Conservation (phyloP, 1,140 invertebrate species). For the Diorhabda carinulata region DNA sequence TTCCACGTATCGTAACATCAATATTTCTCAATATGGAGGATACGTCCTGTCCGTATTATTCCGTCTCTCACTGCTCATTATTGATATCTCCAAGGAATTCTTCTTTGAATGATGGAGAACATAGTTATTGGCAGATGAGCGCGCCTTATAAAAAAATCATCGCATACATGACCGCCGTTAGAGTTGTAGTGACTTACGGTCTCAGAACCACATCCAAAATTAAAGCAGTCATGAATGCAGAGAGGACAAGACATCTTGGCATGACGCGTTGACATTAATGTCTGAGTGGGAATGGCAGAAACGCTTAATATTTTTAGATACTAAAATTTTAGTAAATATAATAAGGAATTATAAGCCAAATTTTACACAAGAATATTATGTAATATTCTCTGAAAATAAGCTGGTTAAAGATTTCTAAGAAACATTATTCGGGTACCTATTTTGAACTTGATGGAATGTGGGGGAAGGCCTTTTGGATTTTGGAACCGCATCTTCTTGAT, state of each 20-base stretch:
- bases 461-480: no score
- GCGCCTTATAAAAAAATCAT: slow-evolving; percentile 23
- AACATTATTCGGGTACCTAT: not conserved
- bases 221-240: slow-evolving; percentile 24
- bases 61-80: no score
- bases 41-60: no score
- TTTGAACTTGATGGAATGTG: no score
- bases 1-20: no score
- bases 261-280: not conserved
- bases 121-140: slow-evolving; percentile 27
- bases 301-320: not conserved
- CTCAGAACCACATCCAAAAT: slow-evolving; percentile 23
- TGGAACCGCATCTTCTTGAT: no score
- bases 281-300: not conserved
- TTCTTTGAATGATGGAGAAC: slow-evolving; percentile 22
- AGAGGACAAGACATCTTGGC: slow-evolving; percentile 11
- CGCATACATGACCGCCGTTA: slow-evolving; percentile 23
- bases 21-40: no score
- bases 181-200: slow-evolving; percentile 17
- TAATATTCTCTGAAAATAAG: not conserved
- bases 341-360: not conserved
- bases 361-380: not conserved
- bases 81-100: slow-evolving; percentile 3
- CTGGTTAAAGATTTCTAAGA: not conserved
- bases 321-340: not conserved